Base-by-base conservation (phyloP, 2,888 invertebrate genomes). In the Exocentrus adspersus region DNA sequence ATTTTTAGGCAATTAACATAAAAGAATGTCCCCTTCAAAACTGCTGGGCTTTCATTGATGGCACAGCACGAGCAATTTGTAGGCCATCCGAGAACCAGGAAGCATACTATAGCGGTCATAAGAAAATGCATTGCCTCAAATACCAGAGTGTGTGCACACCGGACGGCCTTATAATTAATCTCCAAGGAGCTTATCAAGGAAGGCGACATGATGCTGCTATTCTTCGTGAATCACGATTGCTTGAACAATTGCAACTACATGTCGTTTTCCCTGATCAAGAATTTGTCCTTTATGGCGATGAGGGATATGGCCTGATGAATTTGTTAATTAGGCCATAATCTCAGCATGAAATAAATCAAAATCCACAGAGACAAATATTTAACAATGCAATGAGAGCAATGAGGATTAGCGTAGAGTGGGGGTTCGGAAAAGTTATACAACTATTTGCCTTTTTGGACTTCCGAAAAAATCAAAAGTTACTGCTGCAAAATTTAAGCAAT, bases 201-300 rank as follows among this genome's bases (percentile, higher is more conserved):
- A 37, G 37, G 37, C 37, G 12, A 37, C 9, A 37, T 17, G 57
- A 64, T 54, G 57, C 45, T 30, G 45, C 17, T 24, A 46, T 58
- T 41, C 43, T 62, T 14, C 20, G 54, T 16, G 58, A 62, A 9
- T 52, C 52, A 9, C 21, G 51, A 12, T 52, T 65, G 17, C 30
- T 41, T 20, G 48, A 61, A 21, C 28, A 61, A 45, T 30, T 65
- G 3, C 32, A 58, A 24, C 32, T 58, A 30, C 24, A 54, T 53
- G 54, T 37, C 12, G 20, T 20, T 12, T 65, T 65, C 51, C 57
- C 50, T 17, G 46, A 48, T 37, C 20, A 43, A 42, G 28, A 60
- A 20, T 64, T 64, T 52, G 45, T 51, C n/a, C 9, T 64, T 5
- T 64, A 64, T 53, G 45, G 60, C 14, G 61, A 64, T 46, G 19